A percentile compares a stretch with the other conserved stretches of the same genome.
phyloP scores from a whole-genome alignment of 2,888 invertebrate genomes.

The Platycheirus rosarum region DNA sequence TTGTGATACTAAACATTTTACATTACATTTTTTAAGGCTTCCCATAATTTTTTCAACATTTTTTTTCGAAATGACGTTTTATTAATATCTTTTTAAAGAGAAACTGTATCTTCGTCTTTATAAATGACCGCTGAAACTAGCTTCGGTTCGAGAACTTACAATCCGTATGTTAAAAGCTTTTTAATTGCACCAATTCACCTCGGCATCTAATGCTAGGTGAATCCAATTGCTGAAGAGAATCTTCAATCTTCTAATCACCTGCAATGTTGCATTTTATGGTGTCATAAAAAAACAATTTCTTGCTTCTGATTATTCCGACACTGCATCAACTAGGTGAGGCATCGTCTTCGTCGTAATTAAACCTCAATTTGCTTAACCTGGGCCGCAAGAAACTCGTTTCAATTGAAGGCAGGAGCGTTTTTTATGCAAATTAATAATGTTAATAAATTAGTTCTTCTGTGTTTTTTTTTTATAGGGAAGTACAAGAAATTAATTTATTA shows the following conservation, averaged over 20 bases:
- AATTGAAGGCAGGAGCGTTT: conserved; percentile 17
- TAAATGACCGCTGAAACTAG: no score
- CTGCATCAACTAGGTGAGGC: not conserved
- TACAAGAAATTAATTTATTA: conserved; percentile 36
- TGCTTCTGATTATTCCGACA: not conserved
- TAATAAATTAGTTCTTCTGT: conserved; percentile 26
- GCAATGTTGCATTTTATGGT: conserved; percentile 9
- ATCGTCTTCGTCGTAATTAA: conserved; percentile 15
- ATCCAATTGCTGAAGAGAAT: conserved; percentile 2
- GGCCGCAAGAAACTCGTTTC: conserved; percentile 5
- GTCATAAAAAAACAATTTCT: not conserved
- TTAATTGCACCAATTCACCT: not conserved
- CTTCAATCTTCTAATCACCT: not conserved
- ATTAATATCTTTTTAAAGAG: no score
- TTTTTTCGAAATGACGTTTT: no score
- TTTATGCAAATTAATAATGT: conserved; percentile 46
- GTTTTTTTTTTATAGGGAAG: not conserved
- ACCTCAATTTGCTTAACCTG: conserved; percentile 14
- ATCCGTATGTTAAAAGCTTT: no score
- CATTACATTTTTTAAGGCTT: no score
- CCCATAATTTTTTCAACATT: no score
- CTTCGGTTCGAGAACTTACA: no score
- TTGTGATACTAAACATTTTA: no score
- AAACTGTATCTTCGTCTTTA: no score
- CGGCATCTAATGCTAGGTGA: not conserved